Percentiles rank a stretch among this genome's conserved stretches.
Conservation (phyloP, 2,888 invertebrate species). For the Clusia tigrina region DNA sequence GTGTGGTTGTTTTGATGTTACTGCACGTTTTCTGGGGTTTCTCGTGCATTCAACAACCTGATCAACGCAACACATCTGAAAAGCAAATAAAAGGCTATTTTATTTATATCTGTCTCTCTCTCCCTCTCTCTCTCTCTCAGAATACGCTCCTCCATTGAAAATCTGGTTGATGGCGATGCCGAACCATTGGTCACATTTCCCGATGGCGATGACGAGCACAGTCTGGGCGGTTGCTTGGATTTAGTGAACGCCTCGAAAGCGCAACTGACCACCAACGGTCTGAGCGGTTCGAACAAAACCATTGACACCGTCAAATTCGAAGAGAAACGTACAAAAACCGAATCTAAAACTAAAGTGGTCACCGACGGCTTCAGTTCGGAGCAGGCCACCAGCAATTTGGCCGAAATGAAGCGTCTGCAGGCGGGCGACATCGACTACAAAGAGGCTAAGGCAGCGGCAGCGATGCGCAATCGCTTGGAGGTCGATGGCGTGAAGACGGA, state of each 20-base stretch:
- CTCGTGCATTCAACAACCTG: background rate
- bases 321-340: conserved; percentile 82
- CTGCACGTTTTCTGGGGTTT: no score
- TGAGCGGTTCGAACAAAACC: conserved; percentile 59
- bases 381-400: conserved; percentile 74
- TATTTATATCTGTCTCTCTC: background rate
- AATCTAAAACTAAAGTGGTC: conserved; percentile 79
- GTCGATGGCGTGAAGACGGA: conserved; percentile 86
- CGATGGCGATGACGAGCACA: conserved; percentile 73
- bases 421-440: conserved; percentile 84
- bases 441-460: conserved; percentile 80
- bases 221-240: conserved; percentile 53
- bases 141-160: conserved; percentile 79
- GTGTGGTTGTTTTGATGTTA: no score
- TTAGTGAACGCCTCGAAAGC: conserved; percentile 63
- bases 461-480: conserved; percentile 80
- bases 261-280: conserved; percentile 58
- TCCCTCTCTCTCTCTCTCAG: conserved; percentile 53
- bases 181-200: conserved; percentile 84
- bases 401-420: conserved; percentile 78
- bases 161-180: conserved; percentile 73
- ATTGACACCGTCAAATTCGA: conserved; percentile 80
- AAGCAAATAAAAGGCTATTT: background rate
- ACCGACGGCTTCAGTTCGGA: conserved; percentile 85
- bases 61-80: background rate